Percentiles rank a stretch among this genome's conserved stretches.
Evolutionary conservation across 1,140 invertebrate species (phyloP).

Genomic region (Hermetia illucens): DNA sequence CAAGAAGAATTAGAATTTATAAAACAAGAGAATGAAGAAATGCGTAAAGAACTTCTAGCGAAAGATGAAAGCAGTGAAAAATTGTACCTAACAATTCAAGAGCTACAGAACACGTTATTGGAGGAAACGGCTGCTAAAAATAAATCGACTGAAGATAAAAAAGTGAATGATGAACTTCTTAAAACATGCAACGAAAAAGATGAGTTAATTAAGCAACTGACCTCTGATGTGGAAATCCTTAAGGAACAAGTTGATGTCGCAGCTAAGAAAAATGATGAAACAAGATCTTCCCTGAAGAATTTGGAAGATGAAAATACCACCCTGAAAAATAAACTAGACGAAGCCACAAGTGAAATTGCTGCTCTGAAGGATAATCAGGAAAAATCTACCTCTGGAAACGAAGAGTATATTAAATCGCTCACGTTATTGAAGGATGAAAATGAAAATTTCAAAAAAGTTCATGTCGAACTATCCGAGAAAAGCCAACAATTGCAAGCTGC

Average conservation of each 20-base stretch:
- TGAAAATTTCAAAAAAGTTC: constrained; percentile 29
- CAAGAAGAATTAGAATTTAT: constrained; percentile 34
- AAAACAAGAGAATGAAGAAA: constrained; percentile 24
- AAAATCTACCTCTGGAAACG: not conserved
- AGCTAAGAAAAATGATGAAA: no score
- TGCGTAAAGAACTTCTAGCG: no score
- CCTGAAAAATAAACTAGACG: not conserved
- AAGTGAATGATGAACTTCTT: not conserved
- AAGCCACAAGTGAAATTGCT: constrained; percentile 5
- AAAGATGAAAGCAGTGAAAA: constrained; percentile 21
- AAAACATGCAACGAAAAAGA: constrained; percentile 2
- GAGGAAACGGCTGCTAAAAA: no score
- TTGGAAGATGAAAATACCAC: not conserved
- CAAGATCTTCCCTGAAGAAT: not conserved
- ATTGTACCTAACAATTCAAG: no score
- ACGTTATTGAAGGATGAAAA: not conserved
- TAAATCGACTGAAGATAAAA: constrained; percentile 6
- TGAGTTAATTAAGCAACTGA: constrained; percentile 5
- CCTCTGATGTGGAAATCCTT: not conserved
- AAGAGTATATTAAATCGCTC: not conserved
- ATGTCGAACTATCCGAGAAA: constrained; percentile 7
- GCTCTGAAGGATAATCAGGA: no score
- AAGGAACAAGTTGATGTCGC: no score
- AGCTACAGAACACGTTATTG: no score
- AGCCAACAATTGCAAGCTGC: constrained; percentile 12